Evolutionary conservation across 2,888 invertebrate species (phyloP), one percentile per base, ranked within the genome.

Genomic region (Thymelicus sylvestris): DNA sequence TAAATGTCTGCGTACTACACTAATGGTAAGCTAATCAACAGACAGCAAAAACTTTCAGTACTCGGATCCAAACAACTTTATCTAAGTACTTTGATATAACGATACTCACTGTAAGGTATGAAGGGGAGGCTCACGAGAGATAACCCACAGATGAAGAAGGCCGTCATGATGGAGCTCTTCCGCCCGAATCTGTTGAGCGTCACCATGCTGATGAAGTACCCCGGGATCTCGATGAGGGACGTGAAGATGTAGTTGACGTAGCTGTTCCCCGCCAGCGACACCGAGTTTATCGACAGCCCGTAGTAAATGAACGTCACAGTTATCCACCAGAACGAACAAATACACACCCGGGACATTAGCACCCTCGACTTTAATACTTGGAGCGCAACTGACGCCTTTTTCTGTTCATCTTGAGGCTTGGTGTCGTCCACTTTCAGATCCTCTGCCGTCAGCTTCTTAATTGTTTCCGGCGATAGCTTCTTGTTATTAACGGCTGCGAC

Each of bases 281-380:
- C 97, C 0, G 97, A 96, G 86, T 97, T 97, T 67, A 97, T 93
- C 0, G 97, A 97, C 52, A 97, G 87, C 0, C 97, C 97, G 80
- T 97, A 97, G 85, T 97, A 97, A 24, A 97, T 95, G 74, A 97
- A 95, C 0, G 96, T 96, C 78, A 96, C 96, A 0, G 97, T 96
- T 15, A 97, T 95, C 97, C 97, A 97, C 91, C 97, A 97, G 77
- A 97, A 95, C n/a, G 96, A 96, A 75, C 97, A 96, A 66, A 95
- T 95, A 1, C 94, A 77, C 60, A 82, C 91, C 48, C 96, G 90
- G 0, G 91, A 79, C 73, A 95, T 83, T 0, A 96, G 81, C 24
- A 91, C 91, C 59, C 85, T 90, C 0, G 95, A 95, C 38, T 70
- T 78, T 2, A 79, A 10, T n/a, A 79, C 78, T 81, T 95, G 90